phyloP scores from a whole-genome alignment of 2,797 vertebrate species.

The Aselliscus stoliczkanus region DNA sequence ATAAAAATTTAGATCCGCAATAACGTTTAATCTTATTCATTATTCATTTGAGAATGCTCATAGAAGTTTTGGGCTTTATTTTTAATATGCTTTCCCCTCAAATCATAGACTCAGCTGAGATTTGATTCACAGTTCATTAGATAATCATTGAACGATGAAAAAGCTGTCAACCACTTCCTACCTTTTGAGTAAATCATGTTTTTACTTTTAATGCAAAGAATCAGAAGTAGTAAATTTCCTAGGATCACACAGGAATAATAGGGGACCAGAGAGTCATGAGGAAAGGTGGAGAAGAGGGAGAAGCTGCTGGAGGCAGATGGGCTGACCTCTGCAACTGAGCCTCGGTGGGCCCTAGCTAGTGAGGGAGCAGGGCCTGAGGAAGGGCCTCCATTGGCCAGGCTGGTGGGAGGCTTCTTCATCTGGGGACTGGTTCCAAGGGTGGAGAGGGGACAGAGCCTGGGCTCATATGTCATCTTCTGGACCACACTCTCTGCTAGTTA shows the following conservation, averaged over 20 bases:
- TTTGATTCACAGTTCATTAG: neutral
- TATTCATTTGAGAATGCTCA: slow-evolving; percentile 34
- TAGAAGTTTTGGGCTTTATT: slow-evolving; percentile 18
- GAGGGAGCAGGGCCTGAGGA: neutral
- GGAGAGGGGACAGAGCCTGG: neutral
- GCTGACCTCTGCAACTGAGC: neutral
- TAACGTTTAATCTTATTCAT: slow-evolving; percentile 14
- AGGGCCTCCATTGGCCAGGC: neutral
- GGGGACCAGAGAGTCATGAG: neutral
- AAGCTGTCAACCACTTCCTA: neutral
- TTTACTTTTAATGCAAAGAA: slow-evolving; percentile 2
- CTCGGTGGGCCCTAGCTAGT: neutral
- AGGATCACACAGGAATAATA: neutral
- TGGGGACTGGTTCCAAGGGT: neutral
- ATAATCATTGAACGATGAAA: neutral
- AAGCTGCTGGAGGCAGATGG: neutral
- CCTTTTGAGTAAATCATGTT: slow-evolving; percentile 23
- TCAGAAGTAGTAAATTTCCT: neutral
- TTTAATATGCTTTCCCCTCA: neutral
- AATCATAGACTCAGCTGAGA: neutral
- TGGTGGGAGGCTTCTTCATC: neutral
- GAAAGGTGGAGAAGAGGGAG: neutral
- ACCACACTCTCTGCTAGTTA: neutral
- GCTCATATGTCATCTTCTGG: neutral
- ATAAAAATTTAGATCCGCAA: slow-evolving; percentile 16